phyloP scores from a whole-genome alignment of 1,140 invertebrate genomes.

The Copidosoma floridanum region DNA sequence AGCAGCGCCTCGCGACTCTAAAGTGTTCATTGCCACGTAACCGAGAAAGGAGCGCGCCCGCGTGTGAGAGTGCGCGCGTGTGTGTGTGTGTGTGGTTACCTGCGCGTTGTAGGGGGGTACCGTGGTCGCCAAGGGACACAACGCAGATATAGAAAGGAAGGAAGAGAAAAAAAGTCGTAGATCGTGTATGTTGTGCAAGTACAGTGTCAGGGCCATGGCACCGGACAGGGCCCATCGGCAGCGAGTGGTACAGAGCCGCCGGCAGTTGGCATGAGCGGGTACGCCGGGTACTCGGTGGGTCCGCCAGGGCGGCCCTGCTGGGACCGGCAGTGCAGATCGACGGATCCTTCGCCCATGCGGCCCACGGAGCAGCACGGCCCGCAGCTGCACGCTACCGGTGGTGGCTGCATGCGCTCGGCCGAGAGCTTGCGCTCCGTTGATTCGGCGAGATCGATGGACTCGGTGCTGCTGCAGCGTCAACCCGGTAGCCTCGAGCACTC shows the following conservation, averaged over 20 bases:
- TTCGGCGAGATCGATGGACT: slow-evolving; percentile 51
- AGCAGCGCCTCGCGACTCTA: too few species aligned
- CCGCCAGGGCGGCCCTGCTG: slow-evolving; percentile 47
- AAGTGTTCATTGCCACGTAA: too few species aligned
- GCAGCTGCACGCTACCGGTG: too few species aligned
- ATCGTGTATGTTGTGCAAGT: too few species aligned
- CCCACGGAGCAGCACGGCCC: slow-evolving; percentile 46
- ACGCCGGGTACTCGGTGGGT: slow-evolving; percentile 38
- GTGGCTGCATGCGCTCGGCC: slow-evolving; percentile 45
- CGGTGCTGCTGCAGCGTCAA: slow-evolving; percentile 25
- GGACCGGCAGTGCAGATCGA: slow-evolving; percentile 52
- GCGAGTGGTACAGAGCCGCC: not conserved
- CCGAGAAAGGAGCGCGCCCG: too few species aligned
- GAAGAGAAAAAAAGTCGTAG: too few species aligned
- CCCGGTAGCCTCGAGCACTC: not conserved
- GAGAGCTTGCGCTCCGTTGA: slow-evolving; percentile 54
- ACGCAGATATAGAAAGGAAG: too few species aligned
- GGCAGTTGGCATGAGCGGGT: slow-evolving; percentile 40
- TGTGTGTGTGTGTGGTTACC: too few species aligned
- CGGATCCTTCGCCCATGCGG: slow-evolving; percentile 52
- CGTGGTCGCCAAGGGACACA: too few species aligned
- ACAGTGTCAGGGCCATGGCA: slow-evolving; percentile 33
- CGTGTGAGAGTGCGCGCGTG: too few species aligned
- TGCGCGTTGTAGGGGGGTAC: too few species aligned
- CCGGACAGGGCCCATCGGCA: slow-evolving; percentile 41